Evolutionary conservation across 2,888 invertebrate species (phyloP).

Genomic region (Copidosoma aretas): DNA sequence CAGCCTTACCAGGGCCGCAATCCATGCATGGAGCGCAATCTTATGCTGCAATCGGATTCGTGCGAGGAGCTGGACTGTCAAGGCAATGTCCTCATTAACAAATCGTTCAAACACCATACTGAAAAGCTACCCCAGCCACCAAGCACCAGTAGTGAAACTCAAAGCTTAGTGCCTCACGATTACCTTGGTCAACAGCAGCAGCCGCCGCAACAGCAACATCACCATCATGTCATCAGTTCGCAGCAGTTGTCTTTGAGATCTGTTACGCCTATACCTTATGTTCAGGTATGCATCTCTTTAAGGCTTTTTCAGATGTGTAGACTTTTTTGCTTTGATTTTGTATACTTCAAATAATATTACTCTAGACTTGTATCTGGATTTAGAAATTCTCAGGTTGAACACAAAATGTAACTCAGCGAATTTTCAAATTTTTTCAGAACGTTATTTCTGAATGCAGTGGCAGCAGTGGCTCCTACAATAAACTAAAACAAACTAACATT

Average conservation of each 20-base stretch:
- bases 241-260: conserved; percentile 56
- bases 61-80: conserved; percentile 66
- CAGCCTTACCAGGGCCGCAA: conserved; percentile 87
- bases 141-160: conserved; percentile 59
- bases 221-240: conserved; percentile 31
- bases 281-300: conserved; percentile 51
- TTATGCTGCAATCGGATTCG: conserved; percentile 67
- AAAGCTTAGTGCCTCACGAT: conserved; percentile 65
- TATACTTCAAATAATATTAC: no score
- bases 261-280: conserved; percentile 73
- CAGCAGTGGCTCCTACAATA: conserved; percentile 49
- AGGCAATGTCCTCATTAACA: conserved; percentile 67
- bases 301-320: no score
- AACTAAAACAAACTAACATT: conserved; percentile 64
- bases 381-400: background rate
- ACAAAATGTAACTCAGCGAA: no score
- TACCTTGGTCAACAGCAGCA: conserved; percentile 57
- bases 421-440: conserved; percentile 65
- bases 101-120: conserved; percentile 68
- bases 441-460: conserved; percentile 66
- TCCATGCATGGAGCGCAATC: conserved; percentile 79
- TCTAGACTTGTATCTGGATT: background rate
- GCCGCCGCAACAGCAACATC: conserved; percentile 22
- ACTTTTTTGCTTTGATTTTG: no score
- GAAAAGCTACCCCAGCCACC: conserved; percentile 27